Base-by-base conservation (phyloP, 37 sponge, comb jelly and placozoan species). In the Theonella swinhoei region DNA sequence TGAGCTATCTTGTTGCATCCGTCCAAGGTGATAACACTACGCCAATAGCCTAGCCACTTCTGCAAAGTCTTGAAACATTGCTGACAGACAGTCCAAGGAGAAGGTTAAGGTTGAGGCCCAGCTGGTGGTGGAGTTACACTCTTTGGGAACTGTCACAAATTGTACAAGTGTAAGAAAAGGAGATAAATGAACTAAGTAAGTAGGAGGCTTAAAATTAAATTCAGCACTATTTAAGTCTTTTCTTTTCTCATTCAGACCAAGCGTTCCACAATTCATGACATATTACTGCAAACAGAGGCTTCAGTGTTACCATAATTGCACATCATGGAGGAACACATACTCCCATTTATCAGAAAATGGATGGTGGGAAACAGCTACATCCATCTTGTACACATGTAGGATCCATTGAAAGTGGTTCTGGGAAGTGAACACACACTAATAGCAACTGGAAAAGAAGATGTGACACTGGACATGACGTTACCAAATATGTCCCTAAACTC, bases 301-400 rank as follows among this genome's bases (percentile, higher is more conserved):
- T 39, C 79, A 32, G 64, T 77, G 23, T 59, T 42, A 24, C 86
- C 86, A 7, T 78, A 85, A 42, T 54, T 62, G 80, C 90, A 76
- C 89, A 76, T 75, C 4, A 30, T 86, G 29, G 79, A 86, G 34
- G 73, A 86, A 17, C 86, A 86, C 36, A 64, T 62, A 0, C 63
- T 77, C 9, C 19, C 29, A n/a, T 85, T 77, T 59, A 22, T 74
- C 61, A 3, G 43, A 29, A 36, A 23, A 64, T 72, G 73, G 63
- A 32, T 59, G 7, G 47, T 71, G 39, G 86, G 80, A 25, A 36
- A 72, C 39, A 80, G 80, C 29, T 23, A 79, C 4, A 30, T 75
- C n/a, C n/a, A n/a, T n/a, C n/a, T n/a, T n/a, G n/a, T n/a, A n/a
- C n/a, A n/a, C n/a, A n/a, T n/a, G n/a, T n/a, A n/a, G n/a, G n/a